A percentile compares a stretch with the other conserved stretches of the same genome.
Evolutionary conservation across 1,140 invertebrate genomes (phyloP).

Genomic region (Macrocentrus cingulum): DNA sequence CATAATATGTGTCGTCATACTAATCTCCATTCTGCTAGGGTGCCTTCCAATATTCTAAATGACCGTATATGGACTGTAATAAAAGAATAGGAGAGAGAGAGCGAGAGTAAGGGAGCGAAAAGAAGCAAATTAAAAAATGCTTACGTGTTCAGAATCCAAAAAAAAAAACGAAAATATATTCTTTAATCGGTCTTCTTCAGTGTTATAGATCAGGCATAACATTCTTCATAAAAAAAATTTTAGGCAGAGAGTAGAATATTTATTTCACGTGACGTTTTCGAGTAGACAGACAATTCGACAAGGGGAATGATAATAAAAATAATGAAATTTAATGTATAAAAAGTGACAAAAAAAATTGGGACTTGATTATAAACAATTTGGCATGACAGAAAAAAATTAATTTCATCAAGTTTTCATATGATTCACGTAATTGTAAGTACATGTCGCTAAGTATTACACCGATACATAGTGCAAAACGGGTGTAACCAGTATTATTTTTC

Average conservation of each 20-base stretch:
- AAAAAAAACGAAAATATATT: neutral
- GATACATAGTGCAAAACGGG: slow-evolving; percentile 1
- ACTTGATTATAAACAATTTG: slow-evolving; percentile 1
- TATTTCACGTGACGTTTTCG: no score
- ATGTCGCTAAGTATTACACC: neutral
- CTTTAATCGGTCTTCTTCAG: neutral
- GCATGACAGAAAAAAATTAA: no score
- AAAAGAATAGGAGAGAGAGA: slow-evolving; percentile 11
- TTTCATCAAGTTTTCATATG: no score
- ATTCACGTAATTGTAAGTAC: slow-evolving; percentile 16
- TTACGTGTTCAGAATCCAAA: neutral
- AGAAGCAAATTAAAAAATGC: slow-evolving; percentile 4
- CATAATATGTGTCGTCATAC: slow-evolving; percentile 58
- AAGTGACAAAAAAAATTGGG: slow-evolving; percentile 1
- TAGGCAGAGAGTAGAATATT: neutral
- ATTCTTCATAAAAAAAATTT: neutral
- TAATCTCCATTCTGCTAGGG: slow-evolving; percentile 53
- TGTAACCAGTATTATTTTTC: slow-evolving; percentile 22
- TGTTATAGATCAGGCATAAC: neutral
- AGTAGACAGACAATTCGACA: no score
- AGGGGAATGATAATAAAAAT: no score
- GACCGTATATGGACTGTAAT: slow-evolving; percentile 29
- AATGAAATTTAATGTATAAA: no score
- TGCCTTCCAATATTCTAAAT: slow-evolving; percentile 51
- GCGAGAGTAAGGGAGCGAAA: slow-evolving; percentile 9